Evolutionary conservation across 2,797 vertebrate genomes (phyloP).

Genomic region (Saguinus oedipus): DNA sequence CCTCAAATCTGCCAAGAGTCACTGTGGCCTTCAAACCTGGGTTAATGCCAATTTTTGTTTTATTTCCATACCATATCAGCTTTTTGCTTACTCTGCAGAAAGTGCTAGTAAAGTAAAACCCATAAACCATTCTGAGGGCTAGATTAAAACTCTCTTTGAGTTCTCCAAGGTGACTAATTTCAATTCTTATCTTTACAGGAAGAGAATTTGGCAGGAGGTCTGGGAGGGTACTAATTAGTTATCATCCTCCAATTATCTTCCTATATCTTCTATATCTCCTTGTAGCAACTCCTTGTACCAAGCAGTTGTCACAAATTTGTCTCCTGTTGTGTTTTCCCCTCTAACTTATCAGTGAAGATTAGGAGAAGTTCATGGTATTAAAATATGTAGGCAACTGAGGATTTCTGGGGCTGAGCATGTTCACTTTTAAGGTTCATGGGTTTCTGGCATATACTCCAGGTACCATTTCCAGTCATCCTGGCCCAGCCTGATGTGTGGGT

Average conservation of each 20-base stretch:
- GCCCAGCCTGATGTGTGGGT: not conserved
- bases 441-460: not conserved
- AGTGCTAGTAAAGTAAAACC: not conserved
- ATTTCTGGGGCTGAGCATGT: not conserved
- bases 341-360: not conserved
- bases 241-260: not conserved
- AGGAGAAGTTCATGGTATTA: not conserved
- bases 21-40: not conserved
- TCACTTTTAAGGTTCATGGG: not conserved
- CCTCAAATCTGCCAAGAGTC: not conserved
- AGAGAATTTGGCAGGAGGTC: not conserved
- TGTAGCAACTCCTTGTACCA: not conserved
- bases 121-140: not conserved
- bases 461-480: not conserved
- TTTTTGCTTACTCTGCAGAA: not conserved
- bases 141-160: not conserved
- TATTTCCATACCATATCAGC: not conserved
- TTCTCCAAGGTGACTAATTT: slow-evolving; percentile 1
- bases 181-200: not conserved
- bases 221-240: not conserved
- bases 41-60: not conserved
- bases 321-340: not conserved
- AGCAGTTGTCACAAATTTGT: not conserved
- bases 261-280: not conserved
- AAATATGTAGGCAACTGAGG: not conserved